Percentiles rank a stretch among this genome's conserved stretches.
Conservation (phyloP, 2,113 vertebrate species). For the Lichenostomus cassidix region DNA sequence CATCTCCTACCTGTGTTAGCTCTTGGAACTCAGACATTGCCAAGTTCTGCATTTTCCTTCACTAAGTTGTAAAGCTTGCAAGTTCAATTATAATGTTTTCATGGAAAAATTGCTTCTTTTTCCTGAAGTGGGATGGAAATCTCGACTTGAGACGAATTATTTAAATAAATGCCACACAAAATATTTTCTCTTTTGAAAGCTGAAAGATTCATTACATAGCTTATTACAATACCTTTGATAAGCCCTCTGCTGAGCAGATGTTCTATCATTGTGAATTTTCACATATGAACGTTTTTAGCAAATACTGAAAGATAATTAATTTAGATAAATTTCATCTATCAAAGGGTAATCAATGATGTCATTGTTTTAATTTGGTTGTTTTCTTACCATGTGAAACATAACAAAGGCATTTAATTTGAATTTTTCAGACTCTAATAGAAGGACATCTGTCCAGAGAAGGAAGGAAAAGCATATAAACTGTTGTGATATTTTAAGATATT, state of each 20-base stretch:
- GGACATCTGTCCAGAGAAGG: not conserved
- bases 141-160: not conserved
- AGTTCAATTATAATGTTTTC: not conserved
- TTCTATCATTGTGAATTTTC: not conserved
- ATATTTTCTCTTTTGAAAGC: slow-evolving; percentile 1
- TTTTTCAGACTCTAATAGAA: not conserved
- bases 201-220: not conserved
- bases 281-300: not conserved
- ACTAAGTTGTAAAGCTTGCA: not conserved
- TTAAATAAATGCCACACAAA: not conserved
- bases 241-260: slow-evolving; percentile 3
- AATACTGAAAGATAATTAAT: slow-evolving; percentile 18
- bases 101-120: not conserved
- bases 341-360: not conserved
- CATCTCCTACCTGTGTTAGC: not conserved
- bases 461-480: not conserved
- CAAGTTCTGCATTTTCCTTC: not conserved
- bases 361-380: not conserved
- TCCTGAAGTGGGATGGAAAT: not conserved
- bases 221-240: slow-evolving; percentile 37
- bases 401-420: not conserved
- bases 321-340: not conserved
- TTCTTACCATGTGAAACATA: not conserved
- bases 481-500: not conserved
- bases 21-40: not conserved